Base-by-base conservation (phyloP, 2,888 invertebrate species). In the Scaptomyza reducta region DNA sequence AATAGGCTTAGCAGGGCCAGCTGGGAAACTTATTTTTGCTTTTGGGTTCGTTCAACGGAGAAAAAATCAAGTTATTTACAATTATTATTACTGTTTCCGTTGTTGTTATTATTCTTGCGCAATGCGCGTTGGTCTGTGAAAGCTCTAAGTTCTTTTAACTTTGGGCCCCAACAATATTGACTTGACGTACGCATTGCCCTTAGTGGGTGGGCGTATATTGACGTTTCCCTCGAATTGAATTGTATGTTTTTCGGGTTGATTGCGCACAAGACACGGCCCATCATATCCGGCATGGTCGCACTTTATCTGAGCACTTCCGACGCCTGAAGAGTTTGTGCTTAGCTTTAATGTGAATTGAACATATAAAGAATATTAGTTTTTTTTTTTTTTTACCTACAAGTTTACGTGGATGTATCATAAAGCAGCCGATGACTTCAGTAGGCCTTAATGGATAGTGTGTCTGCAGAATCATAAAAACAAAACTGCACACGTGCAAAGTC, bases 31-130 rank as follows among this genome's bases (percentile, higher is more conserved):
- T 72, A 67, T 75, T 61, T 53, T 46, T 50, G 51, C 38, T 57
- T 44, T 49, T 40, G 13, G 41, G 53, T 49, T 35, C 51, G 25
- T 29, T 35, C 62, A 59, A 50, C 41, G 31, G 6, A 64, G 56
- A 50, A 54, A 62, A 47, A 77, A 68, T 79, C 74, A 76, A 83
- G 70, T 80, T 80, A 82, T 80, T 83, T 82, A 77, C 80, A 85
- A 85, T 82, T 83, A 85, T 83, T 83, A 79, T 82, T 68, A 70
- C 67, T 64, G 72, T 60, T 74, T 62, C 41, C 58, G 47, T 35
- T 56, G 40, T 53, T 62, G 42, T 58, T 59, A 59, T 53, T 58
- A 57, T 59, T 56, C 25, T 66, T 61, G 64, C 41, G 56, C 50
- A 61, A 55, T 61, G 69, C 84, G 76, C 82, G 74, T 74, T 67